Base-by-base conservation (phyloP, 2,888 invertebrate species). In the Ephialtes manifestator region DNA sequence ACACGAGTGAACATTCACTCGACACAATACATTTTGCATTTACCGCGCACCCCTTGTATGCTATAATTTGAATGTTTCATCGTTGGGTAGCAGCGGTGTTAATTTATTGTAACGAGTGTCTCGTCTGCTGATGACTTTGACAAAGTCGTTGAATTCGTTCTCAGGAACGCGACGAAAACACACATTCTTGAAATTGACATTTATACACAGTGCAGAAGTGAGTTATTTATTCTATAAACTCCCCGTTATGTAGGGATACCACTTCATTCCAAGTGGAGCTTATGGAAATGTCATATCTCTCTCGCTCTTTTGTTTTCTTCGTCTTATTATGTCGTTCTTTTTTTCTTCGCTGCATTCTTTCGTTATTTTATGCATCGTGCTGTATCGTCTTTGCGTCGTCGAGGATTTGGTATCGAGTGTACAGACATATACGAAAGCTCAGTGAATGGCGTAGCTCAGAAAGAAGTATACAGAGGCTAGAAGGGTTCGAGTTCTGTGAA, bases 371-470 rank as follows among this genome's bases (percentile, higher is more conserved):
- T 72, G 63, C 46, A 43, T 70, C 48, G 51, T 35, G 28, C 71
- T 80, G 71, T n/a, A 51, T 31, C 70, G 70, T 11, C 65, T 51
- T 53, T 13, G 48, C 75, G 67, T 63, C 70, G 20, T 75, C 72
- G 72, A 74, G 80, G 48, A 84, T 80, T 80, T 76, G 18, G 58
- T 76, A 55, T 76, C 80, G 39, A 48, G 58, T 60, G 65, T 48
- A 18, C 18, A 53, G 31, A 39, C 43, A 24, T 46, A 55, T 55
- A 48, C 51, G 28, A 71, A 48, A 20, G 35, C 51, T 28, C 39
- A 20, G 31, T 11, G 18, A 46, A 76, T 72, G 39, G 24, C 55
- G 24, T 31, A 31, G 24, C 58, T 15, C 7, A 35, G 28, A 35
- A 63, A 63, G 28, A 13, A 51, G 15, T 68, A 28, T 46, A 68